Conservation (phyloP, 2,888 invertebrate genomes). For the Tribolium freemani region DNA sequence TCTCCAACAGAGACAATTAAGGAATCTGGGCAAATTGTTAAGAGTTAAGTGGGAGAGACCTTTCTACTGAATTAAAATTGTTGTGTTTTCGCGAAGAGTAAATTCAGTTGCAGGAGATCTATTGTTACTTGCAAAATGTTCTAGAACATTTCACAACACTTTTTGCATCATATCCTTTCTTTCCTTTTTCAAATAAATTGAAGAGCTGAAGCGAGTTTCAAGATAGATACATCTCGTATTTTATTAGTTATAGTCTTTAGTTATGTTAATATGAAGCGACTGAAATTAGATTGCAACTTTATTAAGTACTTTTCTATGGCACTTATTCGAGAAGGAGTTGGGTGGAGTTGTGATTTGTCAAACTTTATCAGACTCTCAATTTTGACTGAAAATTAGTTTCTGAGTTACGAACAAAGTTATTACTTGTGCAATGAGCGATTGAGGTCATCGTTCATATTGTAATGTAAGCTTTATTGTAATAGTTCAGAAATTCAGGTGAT, state of each 20-base stretch:
- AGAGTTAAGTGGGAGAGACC: background rate
- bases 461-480: background rate
- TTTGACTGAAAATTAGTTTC: conserved; percentile 14
- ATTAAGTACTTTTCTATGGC: background rate
- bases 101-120: background rate
- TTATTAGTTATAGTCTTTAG: background rate
- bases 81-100: conserved; percentile 8
- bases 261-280: background rate
- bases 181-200: background rate
- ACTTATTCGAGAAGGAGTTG: background rate
- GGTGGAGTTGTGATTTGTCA: background rate
- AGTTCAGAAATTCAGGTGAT: background rate
- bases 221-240: background rate
- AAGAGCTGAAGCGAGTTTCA: background rate
- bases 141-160: conserved; percentile 4
- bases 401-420: conserved; percentile 6
- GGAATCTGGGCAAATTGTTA: conserved; percentile 8
- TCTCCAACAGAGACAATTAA: conserved; percentile 10
- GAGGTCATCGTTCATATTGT: background rate
- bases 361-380: conserved; percentile 1
- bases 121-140: background rate
- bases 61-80: conserved; percentile 4
- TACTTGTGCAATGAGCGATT: conserved; percentile 4
- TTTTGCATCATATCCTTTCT: background rate
- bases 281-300: background rate